phyloP scores from a whole-genome alignment of 2,113 vertebrate genomes.

The Thamnophis sirtalis region DNA sequence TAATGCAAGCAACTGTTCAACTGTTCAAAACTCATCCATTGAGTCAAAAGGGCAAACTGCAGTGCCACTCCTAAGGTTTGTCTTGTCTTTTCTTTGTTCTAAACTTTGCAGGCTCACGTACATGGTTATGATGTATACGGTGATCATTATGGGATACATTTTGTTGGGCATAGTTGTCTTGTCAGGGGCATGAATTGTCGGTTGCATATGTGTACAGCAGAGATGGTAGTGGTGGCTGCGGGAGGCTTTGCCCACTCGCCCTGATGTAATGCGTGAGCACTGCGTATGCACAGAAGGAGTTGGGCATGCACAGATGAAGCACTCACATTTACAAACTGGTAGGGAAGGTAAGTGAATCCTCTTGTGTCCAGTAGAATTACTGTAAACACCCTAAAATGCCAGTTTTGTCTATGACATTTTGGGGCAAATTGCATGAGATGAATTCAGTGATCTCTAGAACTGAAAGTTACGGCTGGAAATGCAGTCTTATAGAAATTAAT shows the following conservation, averaged over 20 bases:
- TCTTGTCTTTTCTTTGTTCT: neutral
- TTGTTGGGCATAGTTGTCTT: neutral
- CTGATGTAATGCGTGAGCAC: no score
- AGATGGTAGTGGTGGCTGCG: no score
- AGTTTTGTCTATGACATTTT: neutral
- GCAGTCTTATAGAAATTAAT: neutral
- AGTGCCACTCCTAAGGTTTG: neutral
- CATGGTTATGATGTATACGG: neutral
- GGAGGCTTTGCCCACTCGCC: no score
- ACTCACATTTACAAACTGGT: no score
- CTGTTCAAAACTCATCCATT: slow-evolving; percentile 11
- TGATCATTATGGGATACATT: neutral
- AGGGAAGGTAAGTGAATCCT: no score
- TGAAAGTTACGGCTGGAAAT: neutral
- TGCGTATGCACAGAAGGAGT: no score
- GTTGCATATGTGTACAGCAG: neutral
- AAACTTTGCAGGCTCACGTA: neutral
- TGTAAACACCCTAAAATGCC: neutral
- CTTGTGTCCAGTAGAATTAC: neutral
- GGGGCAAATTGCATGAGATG: neutral
- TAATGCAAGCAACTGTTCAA: neutral
- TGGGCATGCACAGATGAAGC: no score
- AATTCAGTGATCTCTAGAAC: neutral
- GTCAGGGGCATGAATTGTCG: neutral
- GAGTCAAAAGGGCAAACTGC: neutral